These are phyloP conservation scores for Tragulus kanchil DNA, from an alignment of 2,113 vertebrate species.

Conservation along the genomic window DNA sequence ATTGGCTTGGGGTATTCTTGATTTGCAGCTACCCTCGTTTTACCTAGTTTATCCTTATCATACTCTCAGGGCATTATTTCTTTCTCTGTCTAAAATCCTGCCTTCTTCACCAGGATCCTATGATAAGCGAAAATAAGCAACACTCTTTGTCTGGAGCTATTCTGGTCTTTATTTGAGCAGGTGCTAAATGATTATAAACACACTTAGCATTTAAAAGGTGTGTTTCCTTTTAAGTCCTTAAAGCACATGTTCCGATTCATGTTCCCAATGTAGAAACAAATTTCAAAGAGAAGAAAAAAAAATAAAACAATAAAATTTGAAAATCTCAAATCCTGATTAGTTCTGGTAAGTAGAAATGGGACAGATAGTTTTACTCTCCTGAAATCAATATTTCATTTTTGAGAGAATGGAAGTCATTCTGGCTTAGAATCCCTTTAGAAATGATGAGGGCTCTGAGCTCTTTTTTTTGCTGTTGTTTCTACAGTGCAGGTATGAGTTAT, in stretches of 20 bases:
- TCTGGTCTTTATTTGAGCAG: slow-evolving; percentile 51
- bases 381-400: slow-evolving; percentile 31
- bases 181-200: slow-evolving; percentile 55
- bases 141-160: background rate
- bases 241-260: slow-evolving; percentile 9
- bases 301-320: background rate
- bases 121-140: slow-evolving; percentile 12
- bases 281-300: slow-evolving; percentile 57
- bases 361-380: background rate
- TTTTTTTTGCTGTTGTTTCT: background rate
- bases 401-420: background rate
- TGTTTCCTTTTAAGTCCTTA: slow-evolving; percentile 45
- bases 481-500: background rate
- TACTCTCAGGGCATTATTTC: background rate
- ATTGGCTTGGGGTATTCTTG: background rate
- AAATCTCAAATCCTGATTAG: background rate
- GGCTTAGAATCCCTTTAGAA: background rate
- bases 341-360: slow-evolving; percentile 2
- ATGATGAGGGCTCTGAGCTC: background rate
- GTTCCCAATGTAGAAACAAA: slow-evolving; percentile 14
- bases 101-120: background rate
- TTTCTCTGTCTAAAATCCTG: background rate
- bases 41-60: background rate
- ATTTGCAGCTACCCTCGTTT: background rate
- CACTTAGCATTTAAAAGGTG: slow-evolving; percentile 44